These are phyloP conservation scores for Chlorodrepanis virens DNA, from an alignment of 2,113 vertebrate genomes.

Conservation along the genomic window DNA sequence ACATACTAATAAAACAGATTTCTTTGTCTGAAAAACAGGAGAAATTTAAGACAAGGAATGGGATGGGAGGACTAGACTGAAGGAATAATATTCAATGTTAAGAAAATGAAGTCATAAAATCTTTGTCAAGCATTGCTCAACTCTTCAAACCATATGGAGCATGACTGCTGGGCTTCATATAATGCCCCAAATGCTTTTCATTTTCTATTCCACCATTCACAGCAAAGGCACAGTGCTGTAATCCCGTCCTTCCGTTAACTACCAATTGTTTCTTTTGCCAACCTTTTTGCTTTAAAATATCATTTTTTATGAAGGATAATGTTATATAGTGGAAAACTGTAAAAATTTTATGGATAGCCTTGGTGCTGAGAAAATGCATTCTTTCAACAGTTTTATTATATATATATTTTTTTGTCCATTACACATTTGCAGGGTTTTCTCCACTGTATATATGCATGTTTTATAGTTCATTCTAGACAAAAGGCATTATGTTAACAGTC, in stretches of 20 bases:
- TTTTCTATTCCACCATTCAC: conserved; percentile 46
- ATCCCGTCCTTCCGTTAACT: conserved; percentile 61
- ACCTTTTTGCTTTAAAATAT: conserved; percentile 74
- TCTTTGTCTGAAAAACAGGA: conserved; percentile 30
- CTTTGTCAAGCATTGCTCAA: conserved; percentile 58
- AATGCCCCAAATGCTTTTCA: conserved; percentile 57
- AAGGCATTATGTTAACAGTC: conserved; percentile 69
- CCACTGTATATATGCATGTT: conserved; percentile 42
- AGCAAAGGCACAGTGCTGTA: conserved; percentile 31
- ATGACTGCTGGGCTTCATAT: conserved; percentile 57
- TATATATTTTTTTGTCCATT: conserved; percentile 63
- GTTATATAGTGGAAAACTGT: conserved; percentile 69
- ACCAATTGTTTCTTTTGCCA: conserved; percentile 65
- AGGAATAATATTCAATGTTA: conserved; percentile 59
- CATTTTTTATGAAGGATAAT: conserved; percentile 75
- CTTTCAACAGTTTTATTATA: conserved; percentile 70
- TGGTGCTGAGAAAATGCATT: conserved; percentile 68
- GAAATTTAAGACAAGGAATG: conserved; percentile 31
- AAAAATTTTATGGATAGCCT: conserved; percentile 70
- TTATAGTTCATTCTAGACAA: conserved; percentile 67
- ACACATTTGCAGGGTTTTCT: conserved; percentile 61
- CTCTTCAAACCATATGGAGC: conserved; percentile 63
- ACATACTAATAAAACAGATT: background rate
- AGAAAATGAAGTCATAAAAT: conserved; percentile 67
- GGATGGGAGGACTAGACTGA: conserved; percentile 13